These are phyloP conservation scores for Heliothis virescens DNA, from an alignment of 1,140 invertebrate genomes.

Conservation along the genomic window DNA sequence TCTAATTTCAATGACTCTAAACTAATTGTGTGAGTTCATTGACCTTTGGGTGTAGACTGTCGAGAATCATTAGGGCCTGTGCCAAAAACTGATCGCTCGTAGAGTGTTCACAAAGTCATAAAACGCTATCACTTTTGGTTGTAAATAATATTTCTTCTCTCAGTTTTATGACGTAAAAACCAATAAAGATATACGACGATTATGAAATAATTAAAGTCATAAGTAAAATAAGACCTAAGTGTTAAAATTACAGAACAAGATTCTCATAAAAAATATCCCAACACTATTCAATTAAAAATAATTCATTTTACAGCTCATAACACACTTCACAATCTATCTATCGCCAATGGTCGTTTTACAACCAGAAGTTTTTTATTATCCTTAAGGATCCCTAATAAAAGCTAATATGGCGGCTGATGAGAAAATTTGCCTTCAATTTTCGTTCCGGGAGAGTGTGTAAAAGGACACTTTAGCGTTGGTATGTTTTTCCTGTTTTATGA, in stretches of 20 bases:
- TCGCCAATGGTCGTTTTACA: constrained; percentile 24
- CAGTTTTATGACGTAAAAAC: too few species aligned
- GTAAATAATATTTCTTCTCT: too few species aligned
- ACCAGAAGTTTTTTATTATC: constrained; percentile 33
- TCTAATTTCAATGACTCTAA: not conserved
- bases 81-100: not conserved
- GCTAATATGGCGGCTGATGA: constrained; percentile 42
- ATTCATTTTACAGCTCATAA: too few species aligned
- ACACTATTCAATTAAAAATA: too few species aligned
- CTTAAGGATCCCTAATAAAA: constrained; percentile 39
- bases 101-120: not conserved
- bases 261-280: too few species aligned
- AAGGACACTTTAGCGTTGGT: not conserved
- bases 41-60: constrained; percentile 1
- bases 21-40: not conserved
- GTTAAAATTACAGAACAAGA: too few species aligned
- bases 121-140: too few species aligned
- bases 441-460: constrained; percentile 24
- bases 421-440: constrained; percentile 22
- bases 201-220: too few species aligned
- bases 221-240: too few species aligned
- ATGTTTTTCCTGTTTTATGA: constrained; percentile 17
- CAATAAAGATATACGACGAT: too few species aligned
- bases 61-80: constrained; percentile 16
- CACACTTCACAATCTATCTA: too few species aligned